A percentile compares a stretch with the other conserved stretches of the same genome.
Evolutionary conservation across 92 coral and sea anemone genomes (phyloP).

Genomic region (Porites evermanni): DNA sequence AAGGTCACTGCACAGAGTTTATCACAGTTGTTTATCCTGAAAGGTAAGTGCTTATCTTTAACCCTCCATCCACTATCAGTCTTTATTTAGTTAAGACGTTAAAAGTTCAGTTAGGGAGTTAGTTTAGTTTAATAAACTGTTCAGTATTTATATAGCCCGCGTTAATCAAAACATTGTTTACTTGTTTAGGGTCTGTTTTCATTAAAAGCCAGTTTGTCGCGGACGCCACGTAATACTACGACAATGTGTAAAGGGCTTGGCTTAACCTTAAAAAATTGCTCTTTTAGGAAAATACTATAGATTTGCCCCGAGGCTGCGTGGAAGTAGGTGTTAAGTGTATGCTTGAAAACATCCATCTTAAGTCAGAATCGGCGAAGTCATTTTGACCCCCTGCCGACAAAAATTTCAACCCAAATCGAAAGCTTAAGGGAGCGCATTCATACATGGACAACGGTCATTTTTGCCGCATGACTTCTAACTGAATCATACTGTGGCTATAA

Average conservation of each 20-base stretch:
- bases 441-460: slow-evolving; percentile 26
- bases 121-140: not conserved
- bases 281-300: not conserved
- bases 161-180: slow-evolving; percentile 13
- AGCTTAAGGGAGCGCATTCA: not conserved
- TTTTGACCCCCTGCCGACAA: slow-evolving; percentile 20
- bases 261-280: not conserved
- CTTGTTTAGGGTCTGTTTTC: not conserved
- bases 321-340: not conserved
- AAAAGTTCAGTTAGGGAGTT: not conserved
- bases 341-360: not conserved
- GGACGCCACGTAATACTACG: not conserved
- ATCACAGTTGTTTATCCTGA: not conserved
- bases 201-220: not conserved
- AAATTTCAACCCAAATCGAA: not conserved
- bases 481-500: not conserved
- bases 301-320: slow-evolving; percentile 25
- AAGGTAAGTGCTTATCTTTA: slow-evolving; percentile 19
- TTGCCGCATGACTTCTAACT: slow-evolving; percentile 18
- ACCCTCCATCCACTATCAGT: not conserved
- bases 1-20: not conserved
- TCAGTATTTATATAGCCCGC: not conserved
- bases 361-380: not conserved
- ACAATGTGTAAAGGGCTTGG: not conserved
- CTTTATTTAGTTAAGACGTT: too few species aligned